Percentiles rank a stretch among this genome's conserved stretches.
phyloP scores from a whole-genome alignment of 2,888 invertebrate genomes.

The Strigamia crassipes region DNA sequence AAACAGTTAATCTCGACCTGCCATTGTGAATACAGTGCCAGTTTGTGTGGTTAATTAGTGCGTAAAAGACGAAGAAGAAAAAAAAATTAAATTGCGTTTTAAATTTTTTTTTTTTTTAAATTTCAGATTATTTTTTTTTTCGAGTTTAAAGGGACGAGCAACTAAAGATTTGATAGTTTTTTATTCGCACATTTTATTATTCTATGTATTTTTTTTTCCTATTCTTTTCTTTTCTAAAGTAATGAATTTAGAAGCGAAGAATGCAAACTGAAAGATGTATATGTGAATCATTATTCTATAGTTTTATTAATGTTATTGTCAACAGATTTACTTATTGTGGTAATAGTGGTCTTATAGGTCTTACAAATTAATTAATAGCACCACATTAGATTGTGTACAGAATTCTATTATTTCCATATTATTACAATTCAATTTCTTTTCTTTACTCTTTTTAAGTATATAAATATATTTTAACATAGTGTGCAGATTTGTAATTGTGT shows the following conservation, averaged over 20 bases:
- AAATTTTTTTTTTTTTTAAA: background rate
- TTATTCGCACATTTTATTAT: background rate
- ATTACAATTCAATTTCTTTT: background rate
- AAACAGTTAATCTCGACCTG: background rate
- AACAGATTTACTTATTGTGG: conserved; percentile 10
- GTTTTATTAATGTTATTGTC: conserved; percentile 3
- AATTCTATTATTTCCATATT: background rate
- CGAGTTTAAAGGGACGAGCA: background rate
- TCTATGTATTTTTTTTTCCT: background rate
- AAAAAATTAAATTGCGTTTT: background rate
- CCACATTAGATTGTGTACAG: conserved; percentile 4
- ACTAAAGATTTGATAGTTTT: background rate
- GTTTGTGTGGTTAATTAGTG: background rate
- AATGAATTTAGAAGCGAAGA: conserved; percentile 3
- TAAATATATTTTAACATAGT: background rate
- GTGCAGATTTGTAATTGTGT: background rate
- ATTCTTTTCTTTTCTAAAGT: background rate
- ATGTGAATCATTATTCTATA: conserved; percentile 2
- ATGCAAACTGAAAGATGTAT: background rate
- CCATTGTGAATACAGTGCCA: background rate
- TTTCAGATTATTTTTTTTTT: background rate
- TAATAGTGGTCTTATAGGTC: conserved; percentile 10
- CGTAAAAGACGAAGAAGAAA: background rate
- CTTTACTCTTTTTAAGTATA: background rate
- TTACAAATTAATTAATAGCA: conserved; percentile 10